Evolutionary conservation across 2,113 vertebrate genomes (phyloP), one percentile per base, ranked within the genome.

Genomic region (Micromys minutus): DNA sequence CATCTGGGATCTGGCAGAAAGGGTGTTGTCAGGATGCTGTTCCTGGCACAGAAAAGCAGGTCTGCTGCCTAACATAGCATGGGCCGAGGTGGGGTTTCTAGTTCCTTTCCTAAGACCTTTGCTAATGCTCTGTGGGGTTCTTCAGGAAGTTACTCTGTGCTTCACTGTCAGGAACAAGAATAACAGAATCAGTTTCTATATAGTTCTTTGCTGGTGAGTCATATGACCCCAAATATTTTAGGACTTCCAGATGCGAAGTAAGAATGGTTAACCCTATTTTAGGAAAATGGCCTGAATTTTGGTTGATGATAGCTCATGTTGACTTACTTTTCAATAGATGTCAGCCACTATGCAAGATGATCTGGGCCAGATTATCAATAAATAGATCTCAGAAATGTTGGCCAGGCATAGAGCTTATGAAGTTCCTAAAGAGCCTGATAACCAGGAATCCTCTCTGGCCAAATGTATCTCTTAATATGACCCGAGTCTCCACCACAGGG

Each of bases 61-160:
- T 92, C 91, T 95, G 65, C 72, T 95, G 96, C 96, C 97, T 92
- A 96, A 96, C 95, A 96, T 59, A 96, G 97, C 96, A 96, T 86
- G 21, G n/a, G 55, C n/a, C 0, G 0, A 81, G 85, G 92, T 45
- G 36, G 96, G 91, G 79, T 72, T 92, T 87, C 92, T 92, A 19
- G 47, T 63, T 84, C 80, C 94, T 79, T 89, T 72, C 93, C 75
- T 80, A 59, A 90, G 87, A 61, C 77, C 92, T 96, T 79, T 96
- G 90, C 92, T 95, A 71, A 90, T 1, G 34, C 88, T 86, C 87
- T 42, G 59, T 36, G 55, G 96, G 89, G 59, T 7, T 77, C 92
- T 93, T 89, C 59, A 96, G 72, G 87, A 96, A 95, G 95, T 96
- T 36, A 47, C 85, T 95, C 79, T 89, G 89, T 57, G 93, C 88